Evolutionary conservation across 2,797 vertebrate genomes (phyloP), one percentile per base, ranked within the genome.

Genomic region (Anomalospiza imberbis): DNA sequence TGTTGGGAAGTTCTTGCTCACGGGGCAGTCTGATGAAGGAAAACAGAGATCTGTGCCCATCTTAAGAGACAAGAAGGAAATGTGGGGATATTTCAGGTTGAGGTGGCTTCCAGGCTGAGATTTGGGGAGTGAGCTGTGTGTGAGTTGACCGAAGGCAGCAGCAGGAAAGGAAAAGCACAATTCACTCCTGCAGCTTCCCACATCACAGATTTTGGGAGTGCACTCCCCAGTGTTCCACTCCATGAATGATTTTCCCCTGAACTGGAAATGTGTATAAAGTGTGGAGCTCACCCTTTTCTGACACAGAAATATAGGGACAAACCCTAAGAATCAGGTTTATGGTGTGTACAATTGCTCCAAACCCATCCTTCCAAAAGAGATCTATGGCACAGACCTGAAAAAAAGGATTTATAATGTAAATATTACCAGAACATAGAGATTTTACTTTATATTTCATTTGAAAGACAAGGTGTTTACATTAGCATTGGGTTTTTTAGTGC

Each of bases 351-450:
- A 51, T 82, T 68, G 87, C 74, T 93, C 83, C 65, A 93, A 95
- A 93, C 55, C 86, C 58, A 92, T 16, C 45, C 63, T 94, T 84
- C 71, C 92, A 47, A 71, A 70, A 80, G 50, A 34, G 68, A 65
- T 32, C 58, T 34, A 53, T 7, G 17, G 68, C 67, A 19, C 6
- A 89, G 60, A 58, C 87, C 81, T 74, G 65, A 24, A 93, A 79
- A 79, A 62, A 63, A 7, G 21, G 24, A 45, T 94, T 94, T 97
- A 87, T 97, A 95, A 84, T 94, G 94, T 97, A 97, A 97, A 97
- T 97, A 97, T 96, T 65, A 76, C 83, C 93, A 88, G 90, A 96
- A 92, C 90, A 91, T 87, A 95, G 88, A 96, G 91, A 97, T 96
- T 94, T 97, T 96, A 90, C 87, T 96, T 97, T 94, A 82, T 96